Conservation (phyloP, 2,113 vertebrate genomes). For the Todiramphus saurophagus region DNA sequence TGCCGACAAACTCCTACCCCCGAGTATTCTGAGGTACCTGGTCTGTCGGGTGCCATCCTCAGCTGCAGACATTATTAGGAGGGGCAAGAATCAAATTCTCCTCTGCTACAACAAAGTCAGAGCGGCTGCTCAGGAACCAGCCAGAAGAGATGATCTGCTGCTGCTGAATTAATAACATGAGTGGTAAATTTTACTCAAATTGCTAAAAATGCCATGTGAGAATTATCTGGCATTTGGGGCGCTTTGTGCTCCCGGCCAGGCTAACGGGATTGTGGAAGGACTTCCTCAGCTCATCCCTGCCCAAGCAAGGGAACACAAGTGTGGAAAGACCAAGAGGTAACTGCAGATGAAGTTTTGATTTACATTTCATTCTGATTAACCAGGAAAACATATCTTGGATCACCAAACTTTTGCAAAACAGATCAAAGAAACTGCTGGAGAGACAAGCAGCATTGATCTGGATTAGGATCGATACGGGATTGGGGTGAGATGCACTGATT, state of each 20-base stretch:
- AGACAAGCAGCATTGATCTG: neutral
- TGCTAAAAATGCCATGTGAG: neutral
- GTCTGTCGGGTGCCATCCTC: too few species aligned
- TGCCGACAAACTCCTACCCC: too few species aligned
- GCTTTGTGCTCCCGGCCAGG: neutral
- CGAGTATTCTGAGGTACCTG: neutral
- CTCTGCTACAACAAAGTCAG: neutral
- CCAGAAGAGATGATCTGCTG: neutral
- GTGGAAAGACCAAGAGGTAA: neutral
- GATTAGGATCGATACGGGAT: neutral
- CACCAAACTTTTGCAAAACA: neutral
- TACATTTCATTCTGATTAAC: neutral
- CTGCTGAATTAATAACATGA: neutral
- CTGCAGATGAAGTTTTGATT: neutral
- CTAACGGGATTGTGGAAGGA: neutral
- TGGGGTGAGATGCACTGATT: neutral
- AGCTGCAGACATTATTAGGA: neutral
- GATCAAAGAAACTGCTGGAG: neutral
- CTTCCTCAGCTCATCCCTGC: neutral
- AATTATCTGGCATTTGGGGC: neutral
- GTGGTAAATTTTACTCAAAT: too few species aligned
- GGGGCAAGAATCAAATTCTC: neutral
- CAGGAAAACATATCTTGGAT: neutral
- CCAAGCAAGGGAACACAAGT: too few species aligned
- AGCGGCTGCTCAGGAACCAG: neutral